Conservation (phyloP, 1,140 invertebrate species). For the Pygmarrhopalites habei region DNA sequence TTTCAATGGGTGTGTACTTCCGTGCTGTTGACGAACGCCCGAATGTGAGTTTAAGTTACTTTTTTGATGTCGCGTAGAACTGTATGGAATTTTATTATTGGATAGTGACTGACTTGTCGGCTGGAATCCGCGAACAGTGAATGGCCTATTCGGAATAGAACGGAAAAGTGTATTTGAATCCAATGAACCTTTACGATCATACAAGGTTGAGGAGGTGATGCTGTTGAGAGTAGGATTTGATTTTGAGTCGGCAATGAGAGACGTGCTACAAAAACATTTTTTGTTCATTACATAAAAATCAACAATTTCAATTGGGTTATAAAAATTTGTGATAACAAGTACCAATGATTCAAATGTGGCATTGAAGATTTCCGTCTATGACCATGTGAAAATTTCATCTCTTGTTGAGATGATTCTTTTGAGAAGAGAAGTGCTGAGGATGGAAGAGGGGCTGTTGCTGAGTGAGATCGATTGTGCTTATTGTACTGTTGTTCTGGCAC, state of each 20-base stretch:
- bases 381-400: constrained; percentile 13
- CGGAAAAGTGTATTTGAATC: constrained; percentile 29
- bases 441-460: constrained; percentile 13
- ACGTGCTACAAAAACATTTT: no score
- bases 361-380: constrained; percentile 29
- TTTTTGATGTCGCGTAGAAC: constrained; percentile 6
- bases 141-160: constrained; percentile 25
- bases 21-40: constrained; percentile 30
- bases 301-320: no score
- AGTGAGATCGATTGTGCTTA: constrained; percentile 33
- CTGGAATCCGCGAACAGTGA: constrained; percentile 31
- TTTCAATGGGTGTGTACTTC: constrained; percentile 36
- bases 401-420: constrained; percentile 1
- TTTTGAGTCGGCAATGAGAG: constrained; percentile 12
- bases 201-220: constrained; percentile 1
- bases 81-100: constrained; percentile 22
- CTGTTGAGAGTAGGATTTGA: constrained; percentile 16
- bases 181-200: constrained; percentile 32
- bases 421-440: constrained; percentile 7
- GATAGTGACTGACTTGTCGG: neutral
- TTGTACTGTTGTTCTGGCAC: constrained; percentile 15
- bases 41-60: constrained; percentile 15
- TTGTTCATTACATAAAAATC: no score
- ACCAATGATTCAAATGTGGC: constrained; percentile 28
- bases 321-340: no score